Base-by-base conservation (phyloP, 2,888 invertebrate species). In the Psylliodes chrysocephalus region DNA sequence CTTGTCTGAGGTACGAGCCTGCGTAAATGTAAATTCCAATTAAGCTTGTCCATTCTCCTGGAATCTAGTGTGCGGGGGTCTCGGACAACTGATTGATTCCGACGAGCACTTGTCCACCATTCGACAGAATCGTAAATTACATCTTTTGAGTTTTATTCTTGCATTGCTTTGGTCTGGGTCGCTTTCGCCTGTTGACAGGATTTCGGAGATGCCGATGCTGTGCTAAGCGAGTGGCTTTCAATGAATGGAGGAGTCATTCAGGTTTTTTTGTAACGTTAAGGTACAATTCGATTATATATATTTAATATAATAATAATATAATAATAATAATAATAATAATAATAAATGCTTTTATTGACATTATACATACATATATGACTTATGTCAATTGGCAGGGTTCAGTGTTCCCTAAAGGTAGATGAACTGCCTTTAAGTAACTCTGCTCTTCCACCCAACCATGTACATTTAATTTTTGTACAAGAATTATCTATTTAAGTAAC, bases 1-100 rank as follows among this genome's bases (percentile, higher is more conserved):
- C 35, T 6, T 12, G 35, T 3, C 30, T 35, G 35, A 79, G 74
- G 77, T 76, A 79, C 78, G 79, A 78, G 73, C 74, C 75, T 67
- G 74, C 75, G 74, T 75, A 79, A 79, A 80, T 80, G 80, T 80
- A 80, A 81, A 81, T 81, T 79, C 80, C 80, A 82, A 81, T 82
- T 81, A 82, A 81, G 78, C 76, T 76, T 78, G 78, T 79, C 78
- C 77, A 72, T 75, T 73, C 72, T 75, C 66, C 71, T 71, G 78
- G 78, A 76, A 76, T 75, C 77, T 73, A 72, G 76, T 72, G 71
- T 71, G 78, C 77, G 76, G 78, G 78, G 79, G 78, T 78, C 75
- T 74, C 76, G 75, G 80, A 81, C 81, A 81, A 81, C 79, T 82
- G 82, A 82, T 81, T 81, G 82, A 81, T 82, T 81, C 80, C 77